Evolutionary conservation across 2,888 invertebrate genomes (phyloP).

Genomic region (Apotomis capreana): DNA sequence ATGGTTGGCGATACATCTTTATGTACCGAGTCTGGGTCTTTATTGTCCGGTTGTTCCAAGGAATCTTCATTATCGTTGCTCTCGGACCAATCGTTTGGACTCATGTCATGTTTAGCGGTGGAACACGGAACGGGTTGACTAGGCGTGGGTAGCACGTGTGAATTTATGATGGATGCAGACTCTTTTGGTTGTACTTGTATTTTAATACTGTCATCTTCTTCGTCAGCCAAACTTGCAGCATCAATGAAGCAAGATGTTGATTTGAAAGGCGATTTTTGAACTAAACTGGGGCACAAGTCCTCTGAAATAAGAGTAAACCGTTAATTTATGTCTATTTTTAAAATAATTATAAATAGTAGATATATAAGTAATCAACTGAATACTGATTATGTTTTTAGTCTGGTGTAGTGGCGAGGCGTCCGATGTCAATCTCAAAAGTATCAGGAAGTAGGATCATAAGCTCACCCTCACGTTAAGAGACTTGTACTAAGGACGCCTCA

Average conservation of each 20-base stretch:
- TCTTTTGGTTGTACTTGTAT: slow-evolving; percentile 45
- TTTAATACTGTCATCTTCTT: slow-evolving; percentile 77
- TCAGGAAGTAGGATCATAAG: too few species aligned
- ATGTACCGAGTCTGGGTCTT: slow-evolving; percentile 64
- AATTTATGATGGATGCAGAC: slow-evolving; percentile 39
- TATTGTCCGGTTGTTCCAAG: slow-evolving; percentile 66
- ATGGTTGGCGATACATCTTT: slow-evolving; percentile 70
- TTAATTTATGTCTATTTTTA: not conserved
- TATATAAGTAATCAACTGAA: too few species aligned
- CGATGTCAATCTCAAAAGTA: too few species aligned
- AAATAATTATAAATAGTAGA: too few species aligned
- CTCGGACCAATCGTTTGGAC: slow-evolving; percentile 70
- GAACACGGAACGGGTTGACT: slow-evolving; percentile 67
- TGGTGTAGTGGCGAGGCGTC: too few species aligned
- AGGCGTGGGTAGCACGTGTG: slow-evolving; percentile 53
- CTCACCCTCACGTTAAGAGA: too few species aligned
- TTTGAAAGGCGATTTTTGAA: slow-evolving; percentile 60
- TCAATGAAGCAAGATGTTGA: slow-evolving; percentile 88
- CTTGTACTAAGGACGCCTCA: too few species aligned
- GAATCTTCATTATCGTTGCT: slow-evolving; percentile 74
- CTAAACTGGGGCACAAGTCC: slow-evolving; percentile 59
- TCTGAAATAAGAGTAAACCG: slow-evolving; percentile 20
- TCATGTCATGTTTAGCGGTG: slow-evolving; percentile 59
- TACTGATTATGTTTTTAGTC: too few species aligned
- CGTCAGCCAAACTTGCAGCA: slow-evolving; percentile 89